Evolutionary conservation across 2,113 vertebrate genomes (phyloP).

Genomic region (Chiloscyllium plagiosum): DNA sequence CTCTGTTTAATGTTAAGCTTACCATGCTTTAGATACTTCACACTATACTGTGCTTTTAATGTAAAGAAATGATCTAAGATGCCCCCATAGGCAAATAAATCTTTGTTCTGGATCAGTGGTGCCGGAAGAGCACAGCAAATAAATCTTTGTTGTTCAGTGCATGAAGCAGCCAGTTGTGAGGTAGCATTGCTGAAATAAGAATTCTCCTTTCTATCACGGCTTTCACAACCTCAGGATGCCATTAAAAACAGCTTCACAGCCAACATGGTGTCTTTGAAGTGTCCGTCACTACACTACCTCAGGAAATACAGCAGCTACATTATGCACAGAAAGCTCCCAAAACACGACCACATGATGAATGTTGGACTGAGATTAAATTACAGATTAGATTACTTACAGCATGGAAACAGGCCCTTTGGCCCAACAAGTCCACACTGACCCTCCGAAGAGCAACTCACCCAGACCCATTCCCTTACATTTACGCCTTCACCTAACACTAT

Average conservation of each 20-base stretch:
- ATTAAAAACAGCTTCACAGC: background rate
- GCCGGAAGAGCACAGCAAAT: too few relatives aligned
- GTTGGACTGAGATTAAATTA: background rate
- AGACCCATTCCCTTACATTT: too few relatives aligned
- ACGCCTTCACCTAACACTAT: too few relatives aligned
- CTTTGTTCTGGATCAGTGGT: too few relatives aligned
- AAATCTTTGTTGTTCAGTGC: background rate
- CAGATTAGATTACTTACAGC: too few relatives aligned
- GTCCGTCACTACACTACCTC: background rate
- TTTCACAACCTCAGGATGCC: background rate
- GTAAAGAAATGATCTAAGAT: background rate
- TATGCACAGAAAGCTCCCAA: background rate
- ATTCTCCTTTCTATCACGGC: background rate
- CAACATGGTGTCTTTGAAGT: background rate
- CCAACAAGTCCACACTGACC: too few relatives aligned
- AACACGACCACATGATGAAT: background rate
- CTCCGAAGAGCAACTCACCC: too few relatives aligned
- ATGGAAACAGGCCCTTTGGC: too few relatives aligned
- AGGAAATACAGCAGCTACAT: background rate
- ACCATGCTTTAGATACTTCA: background rate
- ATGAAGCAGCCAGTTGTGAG: background rate
- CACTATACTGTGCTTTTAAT: background rate
- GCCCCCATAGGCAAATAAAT: background rate
- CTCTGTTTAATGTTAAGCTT: background rate
- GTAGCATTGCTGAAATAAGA: background rate